Percentiles rank a stretch among this genome's conserved stretches.
Evolutionary conservation across 2,888 invertebrate genomes (phyloP).

Genomic region (Sphaerophoria rueppellii): DNA sequence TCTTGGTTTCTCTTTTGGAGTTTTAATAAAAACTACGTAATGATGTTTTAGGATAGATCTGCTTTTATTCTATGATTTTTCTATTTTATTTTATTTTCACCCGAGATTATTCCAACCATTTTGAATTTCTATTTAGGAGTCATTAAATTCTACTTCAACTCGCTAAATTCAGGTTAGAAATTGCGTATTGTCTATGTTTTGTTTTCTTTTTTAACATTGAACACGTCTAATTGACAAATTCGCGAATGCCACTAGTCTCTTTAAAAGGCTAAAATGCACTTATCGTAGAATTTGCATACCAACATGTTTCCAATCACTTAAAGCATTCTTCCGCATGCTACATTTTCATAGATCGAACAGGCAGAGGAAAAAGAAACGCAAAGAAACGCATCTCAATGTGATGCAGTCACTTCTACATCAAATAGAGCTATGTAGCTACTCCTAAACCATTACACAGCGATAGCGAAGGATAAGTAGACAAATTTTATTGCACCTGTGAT

Average conservation of each 20-base stretch:
- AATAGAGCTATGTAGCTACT: conserved; percentile 33
- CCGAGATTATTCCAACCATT: no score
- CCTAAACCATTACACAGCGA: conserved; percentile 16
- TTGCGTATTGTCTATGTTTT: conserved; percentile 10
- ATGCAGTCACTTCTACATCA: conserved; percentile 3
- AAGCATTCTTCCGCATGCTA: conserved; percentile 35
- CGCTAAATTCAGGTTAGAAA: no score
- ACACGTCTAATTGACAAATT: not conserved
- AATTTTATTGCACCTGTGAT: conserved; percentile 34
- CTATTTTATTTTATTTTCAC: not conserved
- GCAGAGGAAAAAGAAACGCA: not conserved
- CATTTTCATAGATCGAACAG: not conserved
- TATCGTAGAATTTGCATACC: conserved; percentile 17
- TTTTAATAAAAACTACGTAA: not conserved
- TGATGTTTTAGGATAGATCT: no score
- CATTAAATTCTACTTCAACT: no score
- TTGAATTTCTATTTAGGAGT: no score
- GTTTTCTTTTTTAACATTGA: not conserved
- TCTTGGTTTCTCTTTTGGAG: not conserved
- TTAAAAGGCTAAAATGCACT: conserved; percentile 28
- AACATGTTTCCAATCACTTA: conserved; percentile 33
- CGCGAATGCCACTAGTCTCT: conserved; percentile 3
- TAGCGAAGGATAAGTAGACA: conserved; percentile 19
- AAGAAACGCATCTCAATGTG: not conserved
- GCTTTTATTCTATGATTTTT: not conserved